Evolutionary conservation across 1,140 invertebrate species (phyloP).

Genomic region (Portunus trituberculatus): DNA sequence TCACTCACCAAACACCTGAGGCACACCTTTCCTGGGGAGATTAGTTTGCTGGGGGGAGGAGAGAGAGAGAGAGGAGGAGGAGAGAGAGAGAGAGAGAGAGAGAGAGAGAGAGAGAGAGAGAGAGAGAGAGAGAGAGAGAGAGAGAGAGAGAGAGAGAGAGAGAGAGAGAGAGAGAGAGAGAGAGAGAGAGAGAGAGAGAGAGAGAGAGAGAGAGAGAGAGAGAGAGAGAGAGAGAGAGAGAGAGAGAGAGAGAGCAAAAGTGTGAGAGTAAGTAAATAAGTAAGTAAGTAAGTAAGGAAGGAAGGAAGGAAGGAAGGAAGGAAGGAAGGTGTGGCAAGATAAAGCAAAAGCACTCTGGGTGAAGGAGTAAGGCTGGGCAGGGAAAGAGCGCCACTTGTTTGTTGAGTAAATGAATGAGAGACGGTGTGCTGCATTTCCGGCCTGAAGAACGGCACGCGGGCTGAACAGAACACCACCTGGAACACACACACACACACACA

Average conservation of each 20-base stretch:
- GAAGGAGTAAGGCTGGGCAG: too few species aligned
- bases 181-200: background rate
- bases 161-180: constrained; percentile 4
- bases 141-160: constrained; percentile 22
- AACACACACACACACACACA: too few species aligned
- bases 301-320: too few species aligned
- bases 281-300: background rate
- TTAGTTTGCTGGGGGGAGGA: too few species aligned
- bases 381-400: too few species aligned
- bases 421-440: background rate
- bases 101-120: background rate
- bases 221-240: constrained; percentile 10
- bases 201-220: background rate
- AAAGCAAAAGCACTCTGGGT: background rate
- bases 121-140: background rate
- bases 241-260: background rate
- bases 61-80: background rate
- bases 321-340: background rate
- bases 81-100: constrained; percentile 35
- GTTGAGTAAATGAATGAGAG: too few species aligned
- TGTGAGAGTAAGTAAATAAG: background rate
- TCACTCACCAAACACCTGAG: too few species aligned
- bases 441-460: background rate
- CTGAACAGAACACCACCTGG: too few species aligned
- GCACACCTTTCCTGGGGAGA: too few species aligned